phyloP scores from a whole-genome alignment of 2,888 invertebrate genomes.

The Mechanitis messenoides region DNA sequence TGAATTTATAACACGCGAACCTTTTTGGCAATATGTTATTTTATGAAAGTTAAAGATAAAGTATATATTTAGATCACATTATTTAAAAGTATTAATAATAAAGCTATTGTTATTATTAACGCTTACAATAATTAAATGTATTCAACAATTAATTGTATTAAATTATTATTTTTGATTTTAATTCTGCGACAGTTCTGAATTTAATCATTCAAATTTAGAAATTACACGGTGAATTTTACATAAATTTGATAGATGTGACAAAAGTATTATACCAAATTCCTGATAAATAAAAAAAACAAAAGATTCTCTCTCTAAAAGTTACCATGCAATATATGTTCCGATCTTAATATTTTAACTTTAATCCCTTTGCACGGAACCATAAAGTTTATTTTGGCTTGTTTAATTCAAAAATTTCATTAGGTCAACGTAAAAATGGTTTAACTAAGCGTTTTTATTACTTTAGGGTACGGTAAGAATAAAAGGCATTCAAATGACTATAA shows the following conservation, averaged over 20 bases:
- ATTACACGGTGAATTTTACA: too few species aligned
- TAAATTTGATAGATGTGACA: too few species aligned
- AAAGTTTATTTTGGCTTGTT: slow-evolving; percentile 16
- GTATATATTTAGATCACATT: neutral
- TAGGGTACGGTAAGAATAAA: slow-evolving; percentile 12
- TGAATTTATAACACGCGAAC: slow-evolving; percentile 3
- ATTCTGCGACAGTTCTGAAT: too few species aligned
- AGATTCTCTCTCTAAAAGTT: neutral
- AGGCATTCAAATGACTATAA: slow-evolving; percentile 6
- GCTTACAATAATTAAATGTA: too few species aligned
- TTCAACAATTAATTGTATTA: too few species aligned
- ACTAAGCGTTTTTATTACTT: slow-evolving; percentile 18
- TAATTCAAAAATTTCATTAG: slow-evolving; percentile 2
- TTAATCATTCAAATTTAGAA: too few species aligned
- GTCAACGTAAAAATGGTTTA: slow-evolving; percentile 21
- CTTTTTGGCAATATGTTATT: slow-evolving; percentile 4
- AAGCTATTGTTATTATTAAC: too few species aligned
- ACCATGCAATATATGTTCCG: neutral
- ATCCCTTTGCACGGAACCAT: slow-evolving; percentile 3
- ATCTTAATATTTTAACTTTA: neutral
- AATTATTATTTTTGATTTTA: too few species aligned
- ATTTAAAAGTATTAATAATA: neutral
- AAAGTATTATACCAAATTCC: too few species aligned
- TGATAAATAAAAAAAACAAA: too few species aligned
- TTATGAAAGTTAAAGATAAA: neutral